phyloP scores from a whole-genome alignment of 2,888 invertebrate genomes.

The Craniophora ligustri region DNA sequence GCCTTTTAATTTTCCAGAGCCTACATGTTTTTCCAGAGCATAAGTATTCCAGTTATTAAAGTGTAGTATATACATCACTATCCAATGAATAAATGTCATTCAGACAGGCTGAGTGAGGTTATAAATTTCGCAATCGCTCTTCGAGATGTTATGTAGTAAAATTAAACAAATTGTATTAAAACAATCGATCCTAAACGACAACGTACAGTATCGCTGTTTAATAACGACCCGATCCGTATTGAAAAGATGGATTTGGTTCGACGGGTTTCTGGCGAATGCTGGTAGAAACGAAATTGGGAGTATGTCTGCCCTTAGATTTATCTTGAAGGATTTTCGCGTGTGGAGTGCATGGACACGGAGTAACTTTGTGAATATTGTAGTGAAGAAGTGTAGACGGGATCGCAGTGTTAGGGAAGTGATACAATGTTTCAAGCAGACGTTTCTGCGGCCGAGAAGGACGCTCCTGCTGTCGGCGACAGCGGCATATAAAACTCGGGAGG shows the following conservation, averaged over 20 bases:
- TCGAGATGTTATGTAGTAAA: constrained; percentile 75
- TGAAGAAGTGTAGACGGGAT: constrained; percentile 74
- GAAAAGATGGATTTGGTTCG: constrained; percentile 63
- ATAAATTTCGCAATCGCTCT: constrained; percentile 72
- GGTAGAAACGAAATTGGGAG: constrained; percentile 52
- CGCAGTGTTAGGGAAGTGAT: constrained; percentile 77
- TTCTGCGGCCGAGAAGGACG: constrained; percentile 73
- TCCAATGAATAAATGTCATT: constrained; percentile 17
- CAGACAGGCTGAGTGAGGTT: constrained; percentile 64
- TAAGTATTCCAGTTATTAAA: neutral
- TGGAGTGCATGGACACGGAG: constrained; percentile 78
- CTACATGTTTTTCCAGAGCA: constrained; percentile 1
- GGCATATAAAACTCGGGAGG: constrained; percentile 68
- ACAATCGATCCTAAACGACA: constrained; percentile 57
- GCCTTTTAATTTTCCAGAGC: neutral
- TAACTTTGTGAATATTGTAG: constrained; percentile 71
- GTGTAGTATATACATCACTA: constrained; percentile 19
- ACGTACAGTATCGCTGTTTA: constrained; percentile 58
- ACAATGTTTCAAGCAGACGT: constrained; percentile 74
- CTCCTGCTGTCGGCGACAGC: constrained; percentile 79
- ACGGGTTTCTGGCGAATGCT: constrained; percentile 54
- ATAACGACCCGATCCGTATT: constrained; percentile 57
- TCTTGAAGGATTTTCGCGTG: constrained; percentile 75
- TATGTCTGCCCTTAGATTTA: constrained; percentile 72
- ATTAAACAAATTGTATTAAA: constrained; percentile 66